Percentiles rank a stretch among this genome's conserved stretches.
Evolutionary conservation across 1,140 invertebrate genomes (phyloP).

Genomic region (Adelges cooleyi): DNA sequence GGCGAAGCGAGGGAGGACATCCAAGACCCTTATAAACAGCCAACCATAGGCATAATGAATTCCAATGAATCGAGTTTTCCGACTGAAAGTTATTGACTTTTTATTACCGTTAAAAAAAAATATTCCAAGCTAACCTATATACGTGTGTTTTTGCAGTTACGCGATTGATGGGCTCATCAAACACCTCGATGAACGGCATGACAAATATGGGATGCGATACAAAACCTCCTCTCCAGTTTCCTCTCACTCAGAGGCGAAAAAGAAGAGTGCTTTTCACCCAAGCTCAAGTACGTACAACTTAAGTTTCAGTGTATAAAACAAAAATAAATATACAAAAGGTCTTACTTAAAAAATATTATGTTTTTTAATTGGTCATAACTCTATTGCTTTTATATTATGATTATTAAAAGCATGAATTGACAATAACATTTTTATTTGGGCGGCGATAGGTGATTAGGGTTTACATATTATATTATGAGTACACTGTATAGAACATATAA

Average conservation of each 20-base stretch:
- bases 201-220: conserved; percentile 62
- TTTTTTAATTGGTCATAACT: too few relatives aligned
- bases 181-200: conserved; percentile 66
- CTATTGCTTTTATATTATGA: too few relatives aligned
- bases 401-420: too few relatives aligned
- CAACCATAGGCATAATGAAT: conserved; percentile 10
- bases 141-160: conserved; percentile 54
- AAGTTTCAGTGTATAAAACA: too few relatives aligned
- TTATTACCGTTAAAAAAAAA: conserved; percentile 9
- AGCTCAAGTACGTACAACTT: conserved; percentile 57
- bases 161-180: conserved; percentile 65
- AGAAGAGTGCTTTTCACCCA: conserved; percentile 95
- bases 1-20: neutral
- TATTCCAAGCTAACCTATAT: neutral
- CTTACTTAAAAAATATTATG: too few relatives aligned
- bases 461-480: too few relatives aligned
- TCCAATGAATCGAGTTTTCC: conserved; percentile 9
- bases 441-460: too few relatives aligned
- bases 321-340: too few relatives aligned
- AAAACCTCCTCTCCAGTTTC: conserved; percentile 83
- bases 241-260: conserved; percentile 79
- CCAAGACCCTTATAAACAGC: neutral
- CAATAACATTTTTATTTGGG: too few relatives aligned
- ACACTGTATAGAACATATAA: too few relatives aligned
- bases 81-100: conserved; percentile 10